phyloP scores from a whole-genome alignment of 2,113 vertebrate genomes.

The Todiramphus saurophagus region DNA sequence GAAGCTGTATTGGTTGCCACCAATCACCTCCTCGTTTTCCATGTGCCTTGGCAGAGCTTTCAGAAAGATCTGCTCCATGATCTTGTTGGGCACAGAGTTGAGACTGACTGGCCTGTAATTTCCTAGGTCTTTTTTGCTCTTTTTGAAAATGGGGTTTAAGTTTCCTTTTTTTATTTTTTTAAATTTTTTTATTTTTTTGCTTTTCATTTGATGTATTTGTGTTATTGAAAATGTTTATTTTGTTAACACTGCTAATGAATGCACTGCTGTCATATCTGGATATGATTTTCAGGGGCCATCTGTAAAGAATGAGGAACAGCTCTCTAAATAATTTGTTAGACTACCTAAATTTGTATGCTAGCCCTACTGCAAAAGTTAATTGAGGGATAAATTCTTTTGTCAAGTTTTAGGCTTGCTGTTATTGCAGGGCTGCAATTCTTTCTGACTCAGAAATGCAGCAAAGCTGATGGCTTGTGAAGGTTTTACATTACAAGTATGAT shows the following conservation, averaged over 20 bases:
- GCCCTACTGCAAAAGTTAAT: background rate
- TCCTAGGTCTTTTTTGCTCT: too few relatives aligned
- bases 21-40: too few relatives aligned
- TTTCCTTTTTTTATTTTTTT: too few relatives aligned
- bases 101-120: too few relatives aligned
- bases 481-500: background rate
- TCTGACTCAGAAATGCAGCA: background rate
- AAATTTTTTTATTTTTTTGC: background rate
- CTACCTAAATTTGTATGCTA: background rate
- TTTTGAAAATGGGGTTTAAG: too few relatives aligned
- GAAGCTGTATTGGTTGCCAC: too few relatives aligned
- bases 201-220: background rate
- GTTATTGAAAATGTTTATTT: constrained; percentile 25
- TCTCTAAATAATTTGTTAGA: background rate
- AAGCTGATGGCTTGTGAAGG: background rate
- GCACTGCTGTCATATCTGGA: background rate
- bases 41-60: too few relatives aligned
- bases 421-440: background rate
- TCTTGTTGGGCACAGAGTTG: too few relatives aligned
- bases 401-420: background rate
- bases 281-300: background rate
- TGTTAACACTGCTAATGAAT: background rate
- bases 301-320: background rate
- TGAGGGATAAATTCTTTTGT: background rate
- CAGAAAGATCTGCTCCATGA: too few relatives aligned